Evolutionary conservation across 2,797 vertebrate species (phyloP).

Genomic region (Hipposideros larvatus): DNA sequence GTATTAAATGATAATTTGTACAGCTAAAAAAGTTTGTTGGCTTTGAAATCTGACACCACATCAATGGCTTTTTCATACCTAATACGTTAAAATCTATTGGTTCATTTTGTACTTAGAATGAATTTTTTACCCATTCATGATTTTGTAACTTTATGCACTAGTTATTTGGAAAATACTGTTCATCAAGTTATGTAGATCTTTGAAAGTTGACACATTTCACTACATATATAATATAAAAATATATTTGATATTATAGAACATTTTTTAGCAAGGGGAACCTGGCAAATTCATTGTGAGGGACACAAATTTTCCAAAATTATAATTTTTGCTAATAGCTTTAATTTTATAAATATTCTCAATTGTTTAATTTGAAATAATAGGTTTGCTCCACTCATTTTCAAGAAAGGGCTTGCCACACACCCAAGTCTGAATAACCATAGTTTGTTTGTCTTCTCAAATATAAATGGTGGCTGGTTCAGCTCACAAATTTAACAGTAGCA

Average conservation of each 20-base stretch:
- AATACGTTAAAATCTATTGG: neutral
- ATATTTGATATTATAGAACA: constrained; percentile 7
- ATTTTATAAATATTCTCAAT: neutral
- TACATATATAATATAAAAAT: neutral
- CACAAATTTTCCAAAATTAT: constrained; percentile 9
- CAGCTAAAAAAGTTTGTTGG: neutral
- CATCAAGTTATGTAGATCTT: neutral
- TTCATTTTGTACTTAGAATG: neutral
- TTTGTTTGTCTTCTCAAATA: neutral
- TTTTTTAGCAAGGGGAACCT: neutral
- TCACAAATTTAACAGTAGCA: neutral
- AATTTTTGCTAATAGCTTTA: neutral
- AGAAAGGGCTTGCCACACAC: neutral
- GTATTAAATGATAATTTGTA: neutral
- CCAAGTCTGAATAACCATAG: neutral
- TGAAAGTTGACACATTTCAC: neutral
- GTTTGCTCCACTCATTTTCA: constrained; percentile 5
- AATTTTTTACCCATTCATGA: neutral
- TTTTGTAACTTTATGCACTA: neutral
- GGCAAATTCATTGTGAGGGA: neutral
- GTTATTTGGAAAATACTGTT: neutral
- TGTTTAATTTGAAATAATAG: neutral
- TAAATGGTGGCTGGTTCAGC: neutral
- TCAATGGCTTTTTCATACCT: neutral
- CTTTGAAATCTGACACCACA: neutral